Evolutionary conservation across 2,113 vertebrate genomes (phyloP), one percentile per base, ranked within the genome.

Genomic region (Cynopterus brachyotis): DNA sequence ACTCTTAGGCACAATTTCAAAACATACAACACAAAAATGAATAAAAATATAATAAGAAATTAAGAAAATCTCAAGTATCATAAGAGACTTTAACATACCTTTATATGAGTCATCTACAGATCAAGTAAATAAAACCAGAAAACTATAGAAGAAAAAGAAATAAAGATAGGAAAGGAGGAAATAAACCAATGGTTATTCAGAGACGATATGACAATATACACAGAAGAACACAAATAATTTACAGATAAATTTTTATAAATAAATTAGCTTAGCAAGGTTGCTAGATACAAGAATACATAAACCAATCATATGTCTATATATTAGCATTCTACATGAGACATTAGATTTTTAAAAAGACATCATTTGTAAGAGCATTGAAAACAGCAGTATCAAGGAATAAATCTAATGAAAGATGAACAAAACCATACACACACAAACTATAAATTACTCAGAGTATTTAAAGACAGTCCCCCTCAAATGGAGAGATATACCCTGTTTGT

Each of bases 41-140:
- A 80, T 4, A 92, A 28, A 92, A 89, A 66, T 8, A 13, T 22
- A 79, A 6, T n/a, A 28, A 72, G 28, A 82, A 78, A 72, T 50
- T 40, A 59, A 81, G 28, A 26, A 82, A 76, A 53, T 67, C 59
- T 95, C 22, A 35, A 26, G 20, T 66, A 55, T 32, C 66, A 87
- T 11, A 47, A 88, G 11, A 95, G 70, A 69, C 40, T 73, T 75
- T 60, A 80, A 59, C 22, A 40, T 37, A 50, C 2, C 69, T 92
- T 85, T 80, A 5, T 35, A 40, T 70, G 17, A 95, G 66, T 92
- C 16, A 42, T 24, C 64, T 79, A 89, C 2, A 89, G 64, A 59
- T 55, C 55, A 95, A 92, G 66, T 45, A 82, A 76, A 89, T 22
- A 50, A 85, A 96, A 84, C 42, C 37, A 72, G 50, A 91, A 89